phyloP scores from a whole-genome alignment of 2,113 vertebrate species.

The Callocephalon fimbriatum region DNA sequence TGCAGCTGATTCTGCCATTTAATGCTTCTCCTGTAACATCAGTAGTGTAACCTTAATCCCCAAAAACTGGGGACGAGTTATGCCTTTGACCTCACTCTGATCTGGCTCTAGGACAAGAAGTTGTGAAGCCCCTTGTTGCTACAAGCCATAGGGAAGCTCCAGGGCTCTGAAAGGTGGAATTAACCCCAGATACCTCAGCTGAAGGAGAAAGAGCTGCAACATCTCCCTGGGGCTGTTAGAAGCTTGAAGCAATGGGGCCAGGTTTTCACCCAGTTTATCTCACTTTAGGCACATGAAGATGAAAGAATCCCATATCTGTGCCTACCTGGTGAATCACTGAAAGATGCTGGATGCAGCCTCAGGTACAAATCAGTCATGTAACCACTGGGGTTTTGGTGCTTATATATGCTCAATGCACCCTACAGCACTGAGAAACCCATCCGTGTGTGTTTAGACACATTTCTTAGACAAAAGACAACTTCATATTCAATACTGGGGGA shows the following conservation, averaged over 20 bases:
- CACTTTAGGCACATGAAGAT: background rate
- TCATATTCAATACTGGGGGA: background rate
- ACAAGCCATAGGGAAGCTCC: background rate
- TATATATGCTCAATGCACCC: background rate
- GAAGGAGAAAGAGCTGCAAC: background rate
- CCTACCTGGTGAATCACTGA: background rate
- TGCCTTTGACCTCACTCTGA: background rate
- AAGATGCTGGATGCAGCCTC: background rate
- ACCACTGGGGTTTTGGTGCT: background rate
- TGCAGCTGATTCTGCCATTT: conserved; percentile 53
- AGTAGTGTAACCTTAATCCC: conserved; percentile 38
- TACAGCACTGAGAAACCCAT: background rate
- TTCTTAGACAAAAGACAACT: background rate
- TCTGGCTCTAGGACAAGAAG: background rate
- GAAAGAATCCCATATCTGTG: background rate
- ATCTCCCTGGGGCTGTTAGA: background rate
- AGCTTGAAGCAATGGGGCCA: background rate
- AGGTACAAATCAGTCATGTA: fast-evolving
- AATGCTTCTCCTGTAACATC: conserved; percentile 39
- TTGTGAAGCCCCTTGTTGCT: background rate
- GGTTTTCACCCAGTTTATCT: background rate
- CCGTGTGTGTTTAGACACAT: background rate
- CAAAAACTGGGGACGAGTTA: background rate
- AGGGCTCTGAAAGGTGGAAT: background rate
- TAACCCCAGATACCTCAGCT: background rate